Evolutionary conservation across 2,888 invertebrate species (phyloP), one percentile per base, ranked within the genome.

Genomic region (Agonopterix heracliana): DNA sequence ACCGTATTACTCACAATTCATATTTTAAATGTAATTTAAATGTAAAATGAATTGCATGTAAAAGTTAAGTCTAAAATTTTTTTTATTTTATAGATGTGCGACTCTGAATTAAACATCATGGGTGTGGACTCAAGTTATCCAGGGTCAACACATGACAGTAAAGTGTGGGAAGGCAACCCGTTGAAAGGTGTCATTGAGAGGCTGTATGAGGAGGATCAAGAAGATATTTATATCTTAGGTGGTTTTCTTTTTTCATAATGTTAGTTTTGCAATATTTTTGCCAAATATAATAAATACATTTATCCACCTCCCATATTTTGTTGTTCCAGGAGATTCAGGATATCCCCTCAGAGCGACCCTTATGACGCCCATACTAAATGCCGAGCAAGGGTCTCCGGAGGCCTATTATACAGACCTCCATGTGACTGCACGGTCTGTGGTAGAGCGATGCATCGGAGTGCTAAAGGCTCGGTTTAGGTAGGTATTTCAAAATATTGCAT

Each of bases 81-180:
- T 50, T 9, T 44, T 13, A 9, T 10, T 45, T 44, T 50, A 17
- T 26, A 53, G 47, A 45, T 48, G 3, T 49, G 49, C 38, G 51
- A 51, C 40, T 5, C 35, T 2, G 42, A 49, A 35, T 10, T 52
- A 11, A 12, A 47, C 4, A 52, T 49, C n/a, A n/a, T 47, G 9
- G 36, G 44, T 44, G 47, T 51, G 9, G 51, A 49, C 44, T 11
- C 51, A 1, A 55, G 53, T 12, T 17, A 42, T n/a, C 55, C 53
- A 4, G 53, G 52, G 5, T 50, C 55, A n/a, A 34, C 48, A 0
- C 52, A 53, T 44, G 53, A 55, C 41, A 44, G 45, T 1, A 43
- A 3, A 12, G 51, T 54, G 9, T 54, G 56, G 56, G 45, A 45
- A 10, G 34, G 35, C 11, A 48, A 54, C 46, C 51, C 54, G 9